Base-by-base conservation (phyloP, 2,888 invertebrate species). In the Stratiomys singularior region DNA sequence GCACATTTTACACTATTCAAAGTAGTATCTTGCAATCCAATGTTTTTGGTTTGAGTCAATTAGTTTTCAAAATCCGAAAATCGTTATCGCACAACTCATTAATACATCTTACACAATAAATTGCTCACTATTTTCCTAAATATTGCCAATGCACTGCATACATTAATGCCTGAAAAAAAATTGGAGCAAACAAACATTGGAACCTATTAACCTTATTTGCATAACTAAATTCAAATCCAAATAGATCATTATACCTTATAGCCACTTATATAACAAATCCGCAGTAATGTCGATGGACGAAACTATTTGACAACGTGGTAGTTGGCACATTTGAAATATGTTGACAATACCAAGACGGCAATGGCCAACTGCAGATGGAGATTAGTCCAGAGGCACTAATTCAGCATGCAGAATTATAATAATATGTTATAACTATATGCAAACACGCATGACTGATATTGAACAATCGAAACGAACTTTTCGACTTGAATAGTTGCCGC, bases 311-410 rank as follows among this genome's bases (percentile, higher is more conserved):
- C 11, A 21, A 23, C 23, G 7, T 25, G 9, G 18, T 5, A 60
- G 58, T 25, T 60, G 58, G 25, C 58, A 60, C 58, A 60, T 60
- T 60, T 60, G 7, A 60, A 18, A 60, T 13, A 60, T 60, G 58
- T 60, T 60, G 58, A 60, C 58, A 60, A 60, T 60, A 23, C 25
- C 25, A 60, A 60, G 58, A 18, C 23, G 58, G 21, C 25, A 60
- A n/a, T 21, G 23, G 58, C 9, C 21, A 60, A 25, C 58, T 60
- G 2, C 13, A 60, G 58, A 25, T 60, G 25, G 25, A 37, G 58
- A 60, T 60, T 23, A 23, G 58, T 25, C 58, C 21, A 52, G 58
- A 23, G 52, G 52, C 15, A 18, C 4, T 52, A 52, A 52, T 52
- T 5, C 52, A 52, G 15, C 18, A 4, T 18, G 18, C 15, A 52